Conservation (phyloP, 2,113 vertebrate species). For the Colossoma macropomum region DNA sequence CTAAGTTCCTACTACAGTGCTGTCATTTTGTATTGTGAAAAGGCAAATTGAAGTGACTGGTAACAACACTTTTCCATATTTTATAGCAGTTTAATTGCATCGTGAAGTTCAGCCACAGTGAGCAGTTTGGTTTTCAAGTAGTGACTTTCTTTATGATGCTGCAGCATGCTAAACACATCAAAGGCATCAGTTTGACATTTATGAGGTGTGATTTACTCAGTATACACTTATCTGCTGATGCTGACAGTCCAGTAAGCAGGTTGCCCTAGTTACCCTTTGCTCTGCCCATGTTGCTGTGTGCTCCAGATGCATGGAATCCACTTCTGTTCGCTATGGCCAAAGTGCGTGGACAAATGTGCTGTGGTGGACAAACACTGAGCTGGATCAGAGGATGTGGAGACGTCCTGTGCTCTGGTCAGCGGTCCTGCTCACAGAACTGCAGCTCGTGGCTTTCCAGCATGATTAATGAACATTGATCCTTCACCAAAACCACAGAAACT, state of each 20-base stretch:
- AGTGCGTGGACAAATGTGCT: constrained; percentile 61
- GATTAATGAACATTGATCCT: constrained; percentile 80
- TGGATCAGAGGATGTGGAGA: constrained; percentile 65
- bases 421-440: constrained; percentile 72
- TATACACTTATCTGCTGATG: not conserved
- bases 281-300: not conserved
- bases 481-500: constrained; percentile 67
- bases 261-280: not conserved
- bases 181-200: not conserved
- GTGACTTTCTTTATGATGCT: too few relatives aligned
- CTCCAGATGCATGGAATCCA: not conserved
- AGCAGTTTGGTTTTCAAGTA: too few relatives aligned
- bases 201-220: not conserved
- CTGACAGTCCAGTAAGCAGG: constrained; percentile 10
- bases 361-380: constrained; percentile 62
- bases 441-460: constrained; percentile 69
- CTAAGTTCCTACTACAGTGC: too few relatives aligned
- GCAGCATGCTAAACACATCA: not conserved
- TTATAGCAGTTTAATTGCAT: too few relatives aligned
- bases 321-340: not conserved
- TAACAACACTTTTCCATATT: too few relatives aligned
- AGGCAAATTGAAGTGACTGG: too few relatives aligned
- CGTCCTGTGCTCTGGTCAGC: constrained; percentile 72
- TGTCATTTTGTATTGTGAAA: too few relatives aligned
- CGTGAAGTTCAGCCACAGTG: too few relatives aligned